phyloP scores from a whole-genome alignment of 2,888 invertebrate species.

The Leucozona laternaria region DNA sequence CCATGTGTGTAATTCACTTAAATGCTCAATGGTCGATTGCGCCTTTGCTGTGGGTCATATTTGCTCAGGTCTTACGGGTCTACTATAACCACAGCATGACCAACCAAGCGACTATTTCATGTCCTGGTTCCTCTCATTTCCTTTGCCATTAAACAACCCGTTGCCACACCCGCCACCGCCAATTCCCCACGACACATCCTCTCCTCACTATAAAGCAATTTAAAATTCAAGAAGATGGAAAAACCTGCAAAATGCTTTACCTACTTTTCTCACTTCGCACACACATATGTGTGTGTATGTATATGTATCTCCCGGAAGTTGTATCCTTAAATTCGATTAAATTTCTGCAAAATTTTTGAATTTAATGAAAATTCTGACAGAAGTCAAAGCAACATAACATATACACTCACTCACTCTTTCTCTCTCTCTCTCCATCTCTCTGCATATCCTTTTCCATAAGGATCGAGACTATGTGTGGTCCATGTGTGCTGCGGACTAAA shows the following conservation, averaged over 20 bases:
- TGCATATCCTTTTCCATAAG: background rate
- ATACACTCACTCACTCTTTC: background rate
- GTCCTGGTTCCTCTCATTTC: slow-evolving; percentile 44
- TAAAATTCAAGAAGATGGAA: slow-evolving; percentile 47
- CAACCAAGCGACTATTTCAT: slow-evolving; percentile 69
- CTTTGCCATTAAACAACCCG: slow-evolving; percentile 18
- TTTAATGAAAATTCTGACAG: slow-evolving; percentile 74
- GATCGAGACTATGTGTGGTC: slow-evolving; percentile 26
- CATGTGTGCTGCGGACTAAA: slow-evolving; percentile 31
- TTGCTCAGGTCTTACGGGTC: slow-evolving; percentile 50
- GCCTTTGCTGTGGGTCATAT: slow-evolving; percentile 58
- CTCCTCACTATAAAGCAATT: slow-evolving; percentile 49
- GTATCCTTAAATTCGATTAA: slow-evolving; percentile 70
- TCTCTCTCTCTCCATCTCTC: background rate
- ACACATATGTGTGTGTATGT: too few species aligned
- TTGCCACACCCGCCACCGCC: background rate
- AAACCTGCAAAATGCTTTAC: slow-evolving; percentile 32
- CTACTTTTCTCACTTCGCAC: background rate
- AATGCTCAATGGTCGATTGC: slow-evolving; percentile 61
- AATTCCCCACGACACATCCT: background rate
- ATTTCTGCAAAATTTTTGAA: slow-evolving; percentile 64
- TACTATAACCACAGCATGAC: slow-evolving; percentile 57
- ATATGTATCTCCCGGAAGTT: background rate
- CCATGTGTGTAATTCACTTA: slow-evolving; percentile 68
- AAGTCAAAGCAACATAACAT: slow-evolving; percentile 65